Conservation (phyloP, 2,113 vertebrate genomes). For the Myiozetetes cayanensis region DNA sequence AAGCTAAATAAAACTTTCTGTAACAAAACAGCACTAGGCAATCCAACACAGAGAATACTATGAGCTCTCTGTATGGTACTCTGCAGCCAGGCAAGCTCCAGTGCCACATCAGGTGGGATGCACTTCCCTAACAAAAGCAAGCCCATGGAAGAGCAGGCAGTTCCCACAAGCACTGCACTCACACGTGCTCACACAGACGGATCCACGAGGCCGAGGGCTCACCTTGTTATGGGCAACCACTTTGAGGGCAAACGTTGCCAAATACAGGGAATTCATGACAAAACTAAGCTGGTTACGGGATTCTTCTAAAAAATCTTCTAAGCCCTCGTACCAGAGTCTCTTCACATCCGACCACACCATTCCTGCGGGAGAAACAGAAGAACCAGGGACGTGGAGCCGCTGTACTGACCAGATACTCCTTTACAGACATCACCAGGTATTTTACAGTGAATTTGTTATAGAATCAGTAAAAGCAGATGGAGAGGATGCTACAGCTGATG, state of each 20-base stretch:
- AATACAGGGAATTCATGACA: slow-evolving; percentile 97
- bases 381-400: neutral
- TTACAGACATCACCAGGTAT: neutral
- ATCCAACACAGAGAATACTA: neutral
- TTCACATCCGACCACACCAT: slow-evolving; percentile 99
- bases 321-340: slow-evolving; percentile 94
- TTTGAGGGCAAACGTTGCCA: slow-evolving; percentile 96
- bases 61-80: neutral
- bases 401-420: neutral
- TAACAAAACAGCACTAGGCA: neutral
- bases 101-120: neutral
- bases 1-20: neutral
- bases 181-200: neutral
- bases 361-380: slow-evolving; percentile 69
- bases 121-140: neutral
- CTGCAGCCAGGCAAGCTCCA: neutral
- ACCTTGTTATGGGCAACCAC: slow-evolving; percentile 97
- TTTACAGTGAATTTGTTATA: neutral
- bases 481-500: neutral
- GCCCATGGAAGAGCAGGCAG: neutral
- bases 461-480: neutral
- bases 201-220: neutral
- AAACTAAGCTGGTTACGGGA: slow-evolving; percentile 98
- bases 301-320: slow-evolving; percentile 97
- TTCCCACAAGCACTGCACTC: neutral